These are phyloP conservation scores for Leptothorax acervorum DNA, from an alignment of 2,888 invertebrate species.

Conservation along the genomic window DNA sequence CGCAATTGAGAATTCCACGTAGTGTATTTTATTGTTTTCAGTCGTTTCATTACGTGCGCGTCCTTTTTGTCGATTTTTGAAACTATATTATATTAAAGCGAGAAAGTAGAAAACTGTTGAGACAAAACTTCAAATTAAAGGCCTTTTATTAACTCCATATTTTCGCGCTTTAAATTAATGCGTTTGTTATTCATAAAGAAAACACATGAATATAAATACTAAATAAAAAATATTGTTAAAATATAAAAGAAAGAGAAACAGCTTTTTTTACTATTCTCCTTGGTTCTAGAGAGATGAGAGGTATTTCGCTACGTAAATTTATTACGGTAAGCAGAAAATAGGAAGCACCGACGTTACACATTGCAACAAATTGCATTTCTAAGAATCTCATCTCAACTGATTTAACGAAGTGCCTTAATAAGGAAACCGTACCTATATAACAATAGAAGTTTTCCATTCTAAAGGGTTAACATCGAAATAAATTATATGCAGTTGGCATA, in stretches of 20 bases:
- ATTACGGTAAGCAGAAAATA: conserved; percentile 8
- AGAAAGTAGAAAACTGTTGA: not conserved
- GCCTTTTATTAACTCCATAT: not conserved
- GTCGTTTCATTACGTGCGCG: conserved; percentile 14
- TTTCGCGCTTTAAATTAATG: conserved; percentile 19
- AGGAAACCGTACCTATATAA: conserved; percentile 4
- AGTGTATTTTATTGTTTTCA: conserved; percentile 22
- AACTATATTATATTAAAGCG: not conserved
- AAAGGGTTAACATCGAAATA: conserved; percentile 38
- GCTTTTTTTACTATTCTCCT: not conserved
- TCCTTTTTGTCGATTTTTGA: not conserved
- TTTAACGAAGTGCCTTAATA: conserved; percentile 48
- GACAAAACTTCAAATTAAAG: not conserved
- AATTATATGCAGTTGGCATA: conserved; percentile 8
- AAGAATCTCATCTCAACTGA: conserved; percentile 14
- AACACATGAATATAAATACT: not conserved
- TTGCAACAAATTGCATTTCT: conserved; percentile 31
- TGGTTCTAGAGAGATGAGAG: not conserved
- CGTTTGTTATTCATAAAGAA: not conserved
- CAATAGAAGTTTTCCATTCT: not conserved
- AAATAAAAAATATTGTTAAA: not conserved
- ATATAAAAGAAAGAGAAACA: not conserved
- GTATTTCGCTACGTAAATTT: conserved; percentile 15
- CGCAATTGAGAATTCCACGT: conserved; percentile 23
- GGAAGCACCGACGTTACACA: not conserved